phyloP scores from a whole-genome alignment of 1,140 invertebrate genomes.

The Heliconius congener region DNA sequence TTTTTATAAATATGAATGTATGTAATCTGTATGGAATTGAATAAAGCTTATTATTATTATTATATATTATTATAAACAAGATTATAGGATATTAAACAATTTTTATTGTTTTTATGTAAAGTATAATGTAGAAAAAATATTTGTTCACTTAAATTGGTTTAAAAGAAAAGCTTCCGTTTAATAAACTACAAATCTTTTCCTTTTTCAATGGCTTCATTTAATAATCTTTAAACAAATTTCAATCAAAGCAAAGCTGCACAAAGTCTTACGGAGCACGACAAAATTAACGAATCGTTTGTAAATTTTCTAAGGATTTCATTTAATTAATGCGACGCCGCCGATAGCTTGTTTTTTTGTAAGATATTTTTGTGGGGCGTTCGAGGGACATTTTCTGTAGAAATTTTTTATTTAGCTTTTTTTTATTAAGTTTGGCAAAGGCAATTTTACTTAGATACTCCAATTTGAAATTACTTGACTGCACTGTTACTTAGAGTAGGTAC shows the following conservation, averaged over 20 bases:
- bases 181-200: neutral
- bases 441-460: neutral
- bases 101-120: neutral
- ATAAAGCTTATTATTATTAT: no score
- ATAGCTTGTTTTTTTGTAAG: conserved; percentile 28
- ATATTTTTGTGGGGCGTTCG: conserved; percentile 9
- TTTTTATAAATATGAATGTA: no score
- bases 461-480: no score
- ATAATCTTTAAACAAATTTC: conserved; percentile 41
- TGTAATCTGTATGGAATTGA: no score
- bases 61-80: no score
- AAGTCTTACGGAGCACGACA: conserved; percentile 35
- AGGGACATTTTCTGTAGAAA: conserved; percentile 1
- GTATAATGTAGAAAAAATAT: no score
- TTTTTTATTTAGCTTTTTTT: neutral
- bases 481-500: no score
- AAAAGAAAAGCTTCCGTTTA: neutral
- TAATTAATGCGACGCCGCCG: conserved; percentile 43
- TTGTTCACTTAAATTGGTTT: neutral
- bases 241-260: conserved; percentile 44
- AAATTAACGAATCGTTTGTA: conserved; percentile 47
- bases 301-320: conserved; percentile 49
- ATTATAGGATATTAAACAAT: no score
- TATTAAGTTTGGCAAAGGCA: neutral
- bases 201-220: conserved; percentile 7